Base-by-base conservation (phyloP, 2,113 vertebrate species). In the Terrapene triunguis region DNA sequence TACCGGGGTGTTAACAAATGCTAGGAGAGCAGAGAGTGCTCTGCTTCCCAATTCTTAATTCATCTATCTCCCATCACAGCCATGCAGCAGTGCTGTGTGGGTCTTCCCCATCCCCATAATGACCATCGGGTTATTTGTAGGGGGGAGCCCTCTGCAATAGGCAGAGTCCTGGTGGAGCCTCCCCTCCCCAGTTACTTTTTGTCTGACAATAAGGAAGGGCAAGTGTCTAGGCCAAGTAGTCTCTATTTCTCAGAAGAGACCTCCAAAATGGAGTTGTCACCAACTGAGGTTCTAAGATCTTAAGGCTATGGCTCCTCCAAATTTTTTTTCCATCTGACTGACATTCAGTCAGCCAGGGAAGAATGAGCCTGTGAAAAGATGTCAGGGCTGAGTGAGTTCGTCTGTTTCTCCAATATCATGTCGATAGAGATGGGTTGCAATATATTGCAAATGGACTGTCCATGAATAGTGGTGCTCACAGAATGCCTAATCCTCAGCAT, bases 321-420 rank as follows among this genome's bases (percentile, higher is more conserved):
- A 48, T 86, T 86, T 92, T 42, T 76, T 88, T 89, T 74, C 53
- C 38, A 84, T 48, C 47, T 96, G 82, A 29, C 69, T 90, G 59
- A 21, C 82, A 57, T 72, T 90, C 85, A 84, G 12, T 88, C 90
- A 5, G 21, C 16, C 3, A 88, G 47, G 89, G 72, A 50, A 90
- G 6, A 17, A 88, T 44, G 21, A 35, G 8, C 48, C 65, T 4
- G 44, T 8, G 69, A 82, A 62, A 80, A 72, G 24, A 3, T 91
- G 12, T 55, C 21, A 78, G 62, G 84, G 65, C 80, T 96, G 69
- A 10, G 2, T 88, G 11, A 76, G 87, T 94, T 85, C 79, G 62
- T 48, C 85, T 79, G 47, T 87, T 38, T n/a, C 8, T 72, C 54
- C 5, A 35, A 21, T 0, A 0, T 44, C 22, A 50, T 88, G 48